Evolutionary conservation across 2,888 invertebrate species (phyloP).

Genomic region (Dione vanillae): DNA sequence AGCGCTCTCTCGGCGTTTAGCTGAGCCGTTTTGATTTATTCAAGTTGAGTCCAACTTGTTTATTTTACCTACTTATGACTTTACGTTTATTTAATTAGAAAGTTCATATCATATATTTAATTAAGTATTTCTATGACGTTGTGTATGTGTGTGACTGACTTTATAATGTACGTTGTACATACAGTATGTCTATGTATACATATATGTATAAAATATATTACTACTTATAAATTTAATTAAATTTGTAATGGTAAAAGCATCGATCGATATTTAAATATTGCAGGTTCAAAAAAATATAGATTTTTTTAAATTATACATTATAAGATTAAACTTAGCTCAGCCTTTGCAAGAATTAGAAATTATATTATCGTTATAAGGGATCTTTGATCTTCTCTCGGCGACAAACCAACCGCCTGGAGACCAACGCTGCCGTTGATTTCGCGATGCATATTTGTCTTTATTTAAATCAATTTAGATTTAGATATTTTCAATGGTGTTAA

Average conservation of each 20-base stretch:
- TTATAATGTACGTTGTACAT: no score
- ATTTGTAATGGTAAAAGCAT: no score
- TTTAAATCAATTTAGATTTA: conserved; percentile 40
- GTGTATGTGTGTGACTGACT: no score
- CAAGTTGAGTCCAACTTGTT: conserved; percentile 21
- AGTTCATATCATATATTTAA: no score
- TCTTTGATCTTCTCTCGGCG: conserved; percentile 49
- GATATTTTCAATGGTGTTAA: conserved; percentile 18
- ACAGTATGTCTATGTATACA: no score
- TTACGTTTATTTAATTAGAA: no score
- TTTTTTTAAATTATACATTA: no score
- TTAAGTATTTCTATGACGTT: no score
- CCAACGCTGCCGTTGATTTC: conserved; percentile 24
- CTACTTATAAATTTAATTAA: no score
- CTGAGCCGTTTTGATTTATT: conserved; percentile 33
- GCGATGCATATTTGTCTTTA: conserved; percentile 44
- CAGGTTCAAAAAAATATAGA: no score
- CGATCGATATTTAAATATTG: no score
- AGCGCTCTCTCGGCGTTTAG: conserved; percentile 43
- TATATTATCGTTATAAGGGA: conserved; percentile 16
- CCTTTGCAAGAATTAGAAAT: neutral
- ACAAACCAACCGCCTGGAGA: conserved; percentile 46
- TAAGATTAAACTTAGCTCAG: neutral
- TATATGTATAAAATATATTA: no score
- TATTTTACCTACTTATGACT: neutral